phyloP scores from a whole-genome alignment of 2,888 invertebrate species.

The Piscicola geometra region DNA sequence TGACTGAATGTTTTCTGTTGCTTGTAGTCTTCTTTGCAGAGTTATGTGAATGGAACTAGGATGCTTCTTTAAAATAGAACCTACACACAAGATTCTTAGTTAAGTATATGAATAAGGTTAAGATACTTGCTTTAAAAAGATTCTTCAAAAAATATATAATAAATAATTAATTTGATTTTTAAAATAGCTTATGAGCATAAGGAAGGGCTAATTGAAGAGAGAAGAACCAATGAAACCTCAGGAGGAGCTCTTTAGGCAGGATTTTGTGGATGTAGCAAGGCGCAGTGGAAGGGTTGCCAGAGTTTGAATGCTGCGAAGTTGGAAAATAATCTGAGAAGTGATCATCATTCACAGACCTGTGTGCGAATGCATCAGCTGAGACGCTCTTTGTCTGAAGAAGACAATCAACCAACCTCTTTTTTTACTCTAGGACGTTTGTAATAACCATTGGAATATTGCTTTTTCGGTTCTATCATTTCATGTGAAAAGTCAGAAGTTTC shows the following conservation, averaged over 20 bases:
- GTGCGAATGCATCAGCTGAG: not conserved
- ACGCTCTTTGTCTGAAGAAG: not conserved
- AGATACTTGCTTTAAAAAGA: too few relatives aligned
- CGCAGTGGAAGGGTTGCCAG: not conserved
- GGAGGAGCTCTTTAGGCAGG: constrained; percentile 88
- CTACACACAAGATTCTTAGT: not conserved
- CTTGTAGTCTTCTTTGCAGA: too few relatives aligned
- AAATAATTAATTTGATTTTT: too few relatives aligned
- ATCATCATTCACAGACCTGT: not conserved
- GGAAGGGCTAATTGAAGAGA: constrained; percentile 12
- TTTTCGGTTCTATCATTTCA: constrained; percentile 16
- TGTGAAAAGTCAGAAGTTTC: not conserved
- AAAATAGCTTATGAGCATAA: not conserved
- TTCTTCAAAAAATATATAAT: too few relatives aligned
- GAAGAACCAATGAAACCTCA: constrained; percentile 61
- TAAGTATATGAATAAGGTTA: not conserved
- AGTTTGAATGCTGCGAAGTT: not conserved
- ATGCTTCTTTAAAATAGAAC: not conserved
- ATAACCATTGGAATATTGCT: constrained; percentile 10
- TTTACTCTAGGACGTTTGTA: not conserved
- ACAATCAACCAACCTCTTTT: constrained; percentile 6
- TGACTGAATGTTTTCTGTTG: too few relatives aligned
- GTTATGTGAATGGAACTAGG: too few relatives aligned
- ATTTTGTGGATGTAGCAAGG: constrained; percentile 73
- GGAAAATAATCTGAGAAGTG: too few relatives aligned